Conservation (phyloP, 30 jellyfish, hydroid and myxozoan species). For the Aurelia sp. region DNA sequence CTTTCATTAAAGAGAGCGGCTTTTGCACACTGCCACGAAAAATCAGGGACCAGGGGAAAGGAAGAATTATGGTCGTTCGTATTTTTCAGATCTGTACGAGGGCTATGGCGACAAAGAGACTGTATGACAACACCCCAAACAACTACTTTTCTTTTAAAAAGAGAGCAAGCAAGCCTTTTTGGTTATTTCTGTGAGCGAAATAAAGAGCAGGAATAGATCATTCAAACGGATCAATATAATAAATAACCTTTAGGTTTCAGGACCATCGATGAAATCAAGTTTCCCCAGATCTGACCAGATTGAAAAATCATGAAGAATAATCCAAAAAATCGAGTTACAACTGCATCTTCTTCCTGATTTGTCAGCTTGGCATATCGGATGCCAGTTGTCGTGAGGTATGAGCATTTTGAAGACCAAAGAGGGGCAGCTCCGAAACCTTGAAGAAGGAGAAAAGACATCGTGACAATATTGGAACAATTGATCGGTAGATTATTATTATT, state of each 20-base stretch:
- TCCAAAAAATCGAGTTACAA: conserved; percentile 86
- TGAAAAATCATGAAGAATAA: conserved; percentile 86
- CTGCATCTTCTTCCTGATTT: conserved; percentile 55
- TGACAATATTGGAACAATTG: not conserved
- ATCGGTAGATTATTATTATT: too few relatives aligned
- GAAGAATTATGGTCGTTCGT: too few relatives aligned
- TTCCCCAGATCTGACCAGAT: conserved; percentile 93
- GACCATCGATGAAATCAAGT: conserved; percentile 81
- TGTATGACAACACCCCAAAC: too few relatives aligned
- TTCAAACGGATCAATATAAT: not conserved
- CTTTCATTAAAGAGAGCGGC: too few relatives aligned
- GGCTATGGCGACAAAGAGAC: too few relatives aligned
- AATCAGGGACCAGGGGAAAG: too few relatives aligned
- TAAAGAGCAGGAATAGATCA: not conserved
- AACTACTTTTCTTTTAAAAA: too few relatives aligned
- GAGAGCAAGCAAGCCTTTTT: too few relatives aligned
- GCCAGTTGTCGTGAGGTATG: conserved; percentile 89
- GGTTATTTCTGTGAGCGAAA: too few relatives aligned
- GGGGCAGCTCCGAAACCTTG: conserved; percentile 94
- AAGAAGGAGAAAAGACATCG: not conserved
- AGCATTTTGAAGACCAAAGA: conserved; percentile 90
- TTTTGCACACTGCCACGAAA: too few relatives aligned
- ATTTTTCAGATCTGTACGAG: too few relatives aligned
- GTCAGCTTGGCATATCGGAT: conserved; percentile 64
- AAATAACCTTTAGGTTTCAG: conserved; percentile 69